phyloP scores from a whole-genome alignment of 1,140 invertebrate genomes.

The Bombus waltoni region DNA sequence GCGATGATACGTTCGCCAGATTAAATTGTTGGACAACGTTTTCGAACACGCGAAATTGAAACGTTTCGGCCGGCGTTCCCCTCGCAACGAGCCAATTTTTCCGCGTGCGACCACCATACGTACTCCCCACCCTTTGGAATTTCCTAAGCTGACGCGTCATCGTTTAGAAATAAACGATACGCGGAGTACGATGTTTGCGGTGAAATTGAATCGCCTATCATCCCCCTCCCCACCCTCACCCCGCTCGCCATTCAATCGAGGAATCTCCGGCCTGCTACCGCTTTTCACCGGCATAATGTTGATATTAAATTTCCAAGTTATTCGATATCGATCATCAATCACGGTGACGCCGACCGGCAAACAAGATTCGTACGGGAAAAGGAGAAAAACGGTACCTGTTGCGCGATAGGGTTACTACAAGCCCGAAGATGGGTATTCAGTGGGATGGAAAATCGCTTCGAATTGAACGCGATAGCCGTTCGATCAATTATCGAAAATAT shows the following conservation, averaged over 20 bases:
- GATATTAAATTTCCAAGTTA: conserved; percentile 41
- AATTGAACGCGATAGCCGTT: background rate
- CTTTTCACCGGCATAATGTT: conserved; percentile 16
- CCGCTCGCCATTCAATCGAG: conserved; percentile 7
- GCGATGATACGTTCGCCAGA: conserved; percentile 46
- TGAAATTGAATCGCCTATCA: conserved; percentile 27
- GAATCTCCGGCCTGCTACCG: background rate
- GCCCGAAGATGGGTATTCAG: conserved; percentile 31
- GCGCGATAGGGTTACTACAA: conserved; percentile 53
- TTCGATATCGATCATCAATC: conserved; percentile 57
- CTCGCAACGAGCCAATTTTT: background rate
- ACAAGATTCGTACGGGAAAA: conserved; percentile 44
- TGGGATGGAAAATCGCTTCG: background rate
- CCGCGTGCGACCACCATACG: rapidly evolving
- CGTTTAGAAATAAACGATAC: background rate
- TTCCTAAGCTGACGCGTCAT: background rate
- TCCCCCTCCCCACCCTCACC: background rate
- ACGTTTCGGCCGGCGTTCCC: background rate
- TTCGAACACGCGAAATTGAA: conserved; percentile 22
- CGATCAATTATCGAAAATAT: background rate
- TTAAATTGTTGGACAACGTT: conserved; percentile 50
- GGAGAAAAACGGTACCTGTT: conserved; percentile 61
- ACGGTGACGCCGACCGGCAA: conserved; percentile 24
- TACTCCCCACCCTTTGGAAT: background rate
- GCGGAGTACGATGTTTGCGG: background rate